Evolutionary conservation across 2,113 vertebrate genomes (phyloP).

Genomic region (Poeciliopsis retropinna): DNA sequence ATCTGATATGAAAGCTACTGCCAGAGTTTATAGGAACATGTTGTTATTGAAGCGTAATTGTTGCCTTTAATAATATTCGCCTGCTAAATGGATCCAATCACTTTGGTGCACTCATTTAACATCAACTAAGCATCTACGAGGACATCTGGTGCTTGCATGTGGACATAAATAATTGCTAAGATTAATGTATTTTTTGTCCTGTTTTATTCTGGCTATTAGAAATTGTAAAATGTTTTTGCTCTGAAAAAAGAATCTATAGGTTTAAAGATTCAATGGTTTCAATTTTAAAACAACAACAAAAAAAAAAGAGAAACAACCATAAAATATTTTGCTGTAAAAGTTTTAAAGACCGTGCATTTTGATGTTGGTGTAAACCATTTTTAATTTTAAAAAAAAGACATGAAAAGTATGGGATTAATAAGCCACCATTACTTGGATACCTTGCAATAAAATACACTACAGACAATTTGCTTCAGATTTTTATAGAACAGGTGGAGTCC

Average conservation of each 20-base stretch:
- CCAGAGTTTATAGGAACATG: conserved; percentile 46
- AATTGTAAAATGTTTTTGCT: background rate
- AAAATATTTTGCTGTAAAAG: background rate
- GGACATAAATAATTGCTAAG: background rate
- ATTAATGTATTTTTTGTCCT: background rate
- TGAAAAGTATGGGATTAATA: no score
- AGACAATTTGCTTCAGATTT: no score
- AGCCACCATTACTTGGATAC: no score
- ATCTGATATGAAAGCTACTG: conserved; percentile 60
- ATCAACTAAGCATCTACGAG: background rate
- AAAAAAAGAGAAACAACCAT: background rate
- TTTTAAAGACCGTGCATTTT: background rate
- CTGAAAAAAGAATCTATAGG: background rate
- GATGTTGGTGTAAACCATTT: no score
- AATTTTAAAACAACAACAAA: background rate
- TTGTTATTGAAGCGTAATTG: conserved; percentile 63
- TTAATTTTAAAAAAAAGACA: no score
- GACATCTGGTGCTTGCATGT: background rate
- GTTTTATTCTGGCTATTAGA: background rate
- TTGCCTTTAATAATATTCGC: conserved; percentile 65
- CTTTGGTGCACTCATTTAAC: conserved; percentile 28
- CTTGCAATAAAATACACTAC: no score
- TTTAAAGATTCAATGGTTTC: background rate
- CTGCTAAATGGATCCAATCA: conserved; percentile 65
- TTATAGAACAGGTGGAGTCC: no score